Evolutionary conservation across 2,888 invertebrate species (phyloP).

Genomic region (Galeruca laticollis): DNA sequence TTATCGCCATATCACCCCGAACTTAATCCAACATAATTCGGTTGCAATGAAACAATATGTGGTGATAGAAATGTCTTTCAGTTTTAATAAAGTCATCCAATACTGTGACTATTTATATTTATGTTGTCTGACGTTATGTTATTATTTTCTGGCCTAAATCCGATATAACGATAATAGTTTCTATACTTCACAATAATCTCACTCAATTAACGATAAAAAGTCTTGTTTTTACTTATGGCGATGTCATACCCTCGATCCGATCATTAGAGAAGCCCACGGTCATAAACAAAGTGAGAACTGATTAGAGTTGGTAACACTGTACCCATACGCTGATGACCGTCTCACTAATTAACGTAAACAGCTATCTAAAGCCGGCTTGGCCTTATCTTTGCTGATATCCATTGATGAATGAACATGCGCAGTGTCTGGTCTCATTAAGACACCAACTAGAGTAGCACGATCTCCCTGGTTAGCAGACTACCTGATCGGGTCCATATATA

Average conservation of each 20-base stretch:
- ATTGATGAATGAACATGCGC: constrained; percentile 65
- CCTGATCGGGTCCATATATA: constrained; percentile 5
- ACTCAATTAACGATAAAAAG: not conserved
- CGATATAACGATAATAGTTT: no score
- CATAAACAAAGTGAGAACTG: constrained; percentile 39
- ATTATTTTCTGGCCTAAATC: no score
- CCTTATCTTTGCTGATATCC: constrained; percentile 57
- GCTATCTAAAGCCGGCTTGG: constrained; percentile 51
- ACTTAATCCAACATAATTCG: no score
- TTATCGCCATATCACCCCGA: no score
- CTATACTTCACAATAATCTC: not conserved
- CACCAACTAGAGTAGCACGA: constrained; percentile 54
- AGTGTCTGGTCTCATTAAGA: constrained; percentile 64
- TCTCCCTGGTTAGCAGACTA: constrained; percentile 19
- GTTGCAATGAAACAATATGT: no score
- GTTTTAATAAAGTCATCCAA: no score
- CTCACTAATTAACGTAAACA: constrained; percentile 56
- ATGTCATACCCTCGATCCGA: not conserved
- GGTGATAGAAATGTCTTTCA: no score
- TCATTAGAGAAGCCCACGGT: constrained; percentile 3
- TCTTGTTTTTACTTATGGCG: not conserved
- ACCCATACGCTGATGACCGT: constrained; percentile 40
- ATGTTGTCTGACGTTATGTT: no score
- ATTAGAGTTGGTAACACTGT: constrained; percentile 42
- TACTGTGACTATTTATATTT: no score